phyloP scores from a whole-genome alignment of 2,888 invertebrate species.

The Platycnemis pennipes region DNA sequence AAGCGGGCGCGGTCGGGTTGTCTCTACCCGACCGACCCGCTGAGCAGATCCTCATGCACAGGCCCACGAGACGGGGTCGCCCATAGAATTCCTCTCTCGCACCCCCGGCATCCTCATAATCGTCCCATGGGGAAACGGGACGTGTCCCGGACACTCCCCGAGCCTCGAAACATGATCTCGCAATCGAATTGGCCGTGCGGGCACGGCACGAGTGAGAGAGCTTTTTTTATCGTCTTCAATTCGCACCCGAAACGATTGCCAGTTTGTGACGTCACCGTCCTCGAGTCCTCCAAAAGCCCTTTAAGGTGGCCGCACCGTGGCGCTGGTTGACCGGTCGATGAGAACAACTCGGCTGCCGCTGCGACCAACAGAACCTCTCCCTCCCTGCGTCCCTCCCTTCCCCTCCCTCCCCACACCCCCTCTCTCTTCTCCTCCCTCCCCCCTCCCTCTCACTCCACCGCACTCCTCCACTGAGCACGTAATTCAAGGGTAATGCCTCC shows the following conservation, averaged over 20 bases:
- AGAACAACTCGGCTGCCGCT: conserved; percentile 17
- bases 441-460: background rate
- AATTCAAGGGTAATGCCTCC: conserved; percentile 55
- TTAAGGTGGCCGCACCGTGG: conserved; percentile 56
- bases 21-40: no score
- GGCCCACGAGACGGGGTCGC: no score
- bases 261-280: conserved; percentile 47
- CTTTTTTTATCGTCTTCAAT: background rate
- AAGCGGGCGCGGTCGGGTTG: no score
- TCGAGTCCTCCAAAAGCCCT: conserved; percentile 23
- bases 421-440: background rate
- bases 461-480: background rate
- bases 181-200: background rate
- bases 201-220: background rate
- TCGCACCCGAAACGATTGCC: background rate
- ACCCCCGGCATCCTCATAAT: no score
- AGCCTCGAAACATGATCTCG: conserved; percentile 2
- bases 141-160: background rate
- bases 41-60: no score
- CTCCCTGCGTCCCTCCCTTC: background rate
- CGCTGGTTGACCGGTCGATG: conserved; percentile 61
- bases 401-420: background rate
- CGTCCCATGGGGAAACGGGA: background rate
- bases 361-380: background rate
- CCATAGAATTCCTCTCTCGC: background rate